Percentiles rank a stretch among this genome's conserved stretches.
These are phyloP conservation scores for Formica aserva DNA, from an alignment of 2,888 invertebrate genomes.

Conservation along the genomic window DNA sequence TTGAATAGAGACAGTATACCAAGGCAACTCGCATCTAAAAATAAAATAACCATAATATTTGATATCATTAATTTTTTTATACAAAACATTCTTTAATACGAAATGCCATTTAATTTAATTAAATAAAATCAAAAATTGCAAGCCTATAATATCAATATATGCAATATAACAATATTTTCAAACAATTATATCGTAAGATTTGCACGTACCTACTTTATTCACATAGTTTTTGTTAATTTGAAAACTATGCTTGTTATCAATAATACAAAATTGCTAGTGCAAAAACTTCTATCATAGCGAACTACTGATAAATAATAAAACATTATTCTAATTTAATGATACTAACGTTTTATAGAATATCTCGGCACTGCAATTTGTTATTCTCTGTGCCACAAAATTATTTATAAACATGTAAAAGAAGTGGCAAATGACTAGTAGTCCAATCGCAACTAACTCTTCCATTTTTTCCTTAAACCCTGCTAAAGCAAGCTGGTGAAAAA, in stretches of 20 bases:
- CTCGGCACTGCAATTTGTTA: conserved; percentile 6
- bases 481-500: conserved; percentile 1
- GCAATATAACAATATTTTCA: not conserved
- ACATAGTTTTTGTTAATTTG: not conserved
- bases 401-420: conserved; percentile 8
- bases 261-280: not conserved
- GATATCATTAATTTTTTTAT: not conserved
- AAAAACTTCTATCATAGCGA: not conserved
- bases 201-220: not conserved
- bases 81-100: not conserved
- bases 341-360: conserved; percentile 40
- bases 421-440: not conserved
- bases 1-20: conserved; percentile 3
- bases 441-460: not conserved
- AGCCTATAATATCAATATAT: not conserved
- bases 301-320: not conserved
- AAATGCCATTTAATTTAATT: conserved; percentile 7
- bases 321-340: not conserved
- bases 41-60: not conserved
- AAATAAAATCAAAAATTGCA: not conserved
- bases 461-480: not conserved
- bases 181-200: not conserved
- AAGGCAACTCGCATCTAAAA: conserved; percentile 21
- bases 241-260: not conserved
- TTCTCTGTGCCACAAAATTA: not conserved